These are phyloP conservation scores for Drosophila virilis DNA, from an alignment of 1,140 invertebrate species.

Conservation along the genomic window DNA sequence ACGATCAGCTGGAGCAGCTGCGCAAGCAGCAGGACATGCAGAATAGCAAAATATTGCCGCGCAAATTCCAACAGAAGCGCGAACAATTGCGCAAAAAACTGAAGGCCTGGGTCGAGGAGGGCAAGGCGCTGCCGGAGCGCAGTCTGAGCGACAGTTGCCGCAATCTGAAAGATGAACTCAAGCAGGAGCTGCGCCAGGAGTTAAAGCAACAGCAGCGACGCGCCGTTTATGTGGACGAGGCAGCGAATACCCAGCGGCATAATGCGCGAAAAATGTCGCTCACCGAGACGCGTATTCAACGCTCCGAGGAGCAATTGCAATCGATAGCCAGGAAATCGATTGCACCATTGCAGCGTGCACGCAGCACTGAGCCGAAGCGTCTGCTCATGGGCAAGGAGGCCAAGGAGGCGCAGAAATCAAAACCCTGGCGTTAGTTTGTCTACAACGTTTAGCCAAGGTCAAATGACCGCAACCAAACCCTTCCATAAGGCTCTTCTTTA, in stretches of 20 bases:
- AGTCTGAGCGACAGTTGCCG: too few relatives aligned
- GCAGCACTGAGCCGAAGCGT: background rate
- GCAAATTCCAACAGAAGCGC: constrained; percentile 18
- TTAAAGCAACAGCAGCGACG: background rate
- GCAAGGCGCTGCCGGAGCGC: constrained; percentile 1
- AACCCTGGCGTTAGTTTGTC: constrained; percentile 14
- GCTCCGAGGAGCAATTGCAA: background rate
- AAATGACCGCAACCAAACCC: background rate
- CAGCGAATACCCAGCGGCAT: background rate
- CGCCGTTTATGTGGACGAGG: background rate
- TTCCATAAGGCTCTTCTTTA: too few relatives aligned
- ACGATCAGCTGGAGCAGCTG: constrained; percentile 21
- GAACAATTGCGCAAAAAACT: background rate
- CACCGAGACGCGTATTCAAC: background rate
- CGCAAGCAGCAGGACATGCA: constrained; percentile 13
- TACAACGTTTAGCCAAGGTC: background rate
- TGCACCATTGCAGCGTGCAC: background rate
- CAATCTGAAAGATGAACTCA: background rate
- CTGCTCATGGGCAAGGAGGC: background rate
- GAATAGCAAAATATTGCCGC: constrained; percentile 4
- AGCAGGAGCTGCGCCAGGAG: background rate
- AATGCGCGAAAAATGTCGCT: background rate
- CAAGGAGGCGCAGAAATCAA: background rate
- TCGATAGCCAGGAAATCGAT: background rate
- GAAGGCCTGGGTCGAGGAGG: constrained; percentile 12